These are phyloP conservation scores for Ictalurus furcatus DNA, from an alignment of 2,113 vertebrate genomes.

Conservation along the genomic window DNA sequence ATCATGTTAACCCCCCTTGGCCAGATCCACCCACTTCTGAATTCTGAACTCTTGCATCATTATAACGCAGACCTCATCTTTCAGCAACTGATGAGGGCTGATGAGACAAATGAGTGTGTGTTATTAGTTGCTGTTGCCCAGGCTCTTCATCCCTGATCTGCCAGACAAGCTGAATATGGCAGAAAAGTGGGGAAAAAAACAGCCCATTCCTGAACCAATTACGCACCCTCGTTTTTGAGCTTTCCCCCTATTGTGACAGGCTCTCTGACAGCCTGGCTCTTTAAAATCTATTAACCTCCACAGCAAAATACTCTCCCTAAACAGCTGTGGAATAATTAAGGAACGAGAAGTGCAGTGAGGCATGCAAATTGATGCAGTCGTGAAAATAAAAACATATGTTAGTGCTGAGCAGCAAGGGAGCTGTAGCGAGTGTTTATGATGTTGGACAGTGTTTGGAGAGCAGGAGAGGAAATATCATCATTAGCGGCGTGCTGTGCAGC, in stretches of 20 bases:
- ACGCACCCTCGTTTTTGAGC: constrained; percentile 33
- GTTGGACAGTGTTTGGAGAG: constrained; percentile 58
- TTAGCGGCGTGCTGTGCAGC: constrained; percentile 63
- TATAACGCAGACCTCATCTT: constrained; percentile 59
- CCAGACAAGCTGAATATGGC: constrained; percentile 44
- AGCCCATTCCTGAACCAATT: constrained; percentile 47
- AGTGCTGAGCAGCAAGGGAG: constrained; percentile 63
- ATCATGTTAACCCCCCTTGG: constrained; percentile 42
- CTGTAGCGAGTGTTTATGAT: constrained; percentile 62
- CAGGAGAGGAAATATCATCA: constrained; percentile 64
- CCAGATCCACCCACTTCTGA: constrained; percentile 62
- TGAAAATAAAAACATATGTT: constrained; percentile 70
- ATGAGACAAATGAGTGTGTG: constrained; percentile 55
- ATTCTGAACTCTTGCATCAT: constrained; percentile 64
- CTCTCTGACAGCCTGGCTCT: constrained; percentile 63
- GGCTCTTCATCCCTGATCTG: constrained; percentile 21
- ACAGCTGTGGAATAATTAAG: constrained; percentile 63
- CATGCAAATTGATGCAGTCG: constrained; percentile 65
- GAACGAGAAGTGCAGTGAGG: constrained; percentile 59
- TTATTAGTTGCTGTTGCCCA: constrained; percentile 57
- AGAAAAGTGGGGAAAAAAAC: constrained; percentile 45
- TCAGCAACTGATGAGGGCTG: constrained; percentile 47
- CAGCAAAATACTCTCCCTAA: constrained; percentile 50
- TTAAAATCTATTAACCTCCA: constrained; percentile 58
- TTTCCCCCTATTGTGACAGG: constrained; percentile 63